Evolutionary conservation across 2,888 invertebrate species (phyloP), one percentile per base, ranked within the genome.

Genomic region (Balanococcus diminutus): DNA sequence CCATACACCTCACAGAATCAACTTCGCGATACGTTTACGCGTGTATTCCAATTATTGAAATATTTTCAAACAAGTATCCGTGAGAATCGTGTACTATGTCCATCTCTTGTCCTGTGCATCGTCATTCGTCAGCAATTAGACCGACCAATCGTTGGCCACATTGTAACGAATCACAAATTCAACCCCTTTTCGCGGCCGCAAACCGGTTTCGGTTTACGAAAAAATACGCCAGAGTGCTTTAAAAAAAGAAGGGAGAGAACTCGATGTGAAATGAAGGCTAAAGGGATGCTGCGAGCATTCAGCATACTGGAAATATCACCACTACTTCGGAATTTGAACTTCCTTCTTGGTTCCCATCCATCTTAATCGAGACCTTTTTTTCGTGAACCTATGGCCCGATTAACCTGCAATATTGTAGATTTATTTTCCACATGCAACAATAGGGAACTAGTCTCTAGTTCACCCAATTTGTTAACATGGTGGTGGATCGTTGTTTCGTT

Each of bases 11-110:
- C 25, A 61, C 61, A 11, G 25, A 46, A 25, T 25, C 25, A 61
- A 61, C 25, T 61, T 25, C 61, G 61, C 61, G 46, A 46, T 61
- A 61, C 61, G 61, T 25, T 61, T 61, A 46, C 25, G 25, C 61
- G 61, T 25, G 22, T 61, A 61, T 25, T 61, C 61, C 61, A 61
- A 61, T 61, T 61, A 61, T 25, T 25, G 22, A 61, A 61, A 25
- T 61, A 61, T 61, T 31, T 79, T 79, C 79, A 79, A 79, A 28
- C 79, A 19, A 11, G 19, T 79, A 36, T 79, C 79, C 32, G 36
- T 36, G 31, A 32, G 36, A 32, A 36, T 31, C 16, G 36, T n/a
- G n/a, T n/a, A n/a, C n/a, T n/a, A n/a, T n/a, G n/a, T 28, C 32
- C 79, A 31, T 32, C n/a, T 14, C 25, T 25, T 22, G 22, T 25